phyloP scores from a whole-genome alignment of 1,140 invertebrate genomes.

The Mercenaria mercenaria region DNA sequence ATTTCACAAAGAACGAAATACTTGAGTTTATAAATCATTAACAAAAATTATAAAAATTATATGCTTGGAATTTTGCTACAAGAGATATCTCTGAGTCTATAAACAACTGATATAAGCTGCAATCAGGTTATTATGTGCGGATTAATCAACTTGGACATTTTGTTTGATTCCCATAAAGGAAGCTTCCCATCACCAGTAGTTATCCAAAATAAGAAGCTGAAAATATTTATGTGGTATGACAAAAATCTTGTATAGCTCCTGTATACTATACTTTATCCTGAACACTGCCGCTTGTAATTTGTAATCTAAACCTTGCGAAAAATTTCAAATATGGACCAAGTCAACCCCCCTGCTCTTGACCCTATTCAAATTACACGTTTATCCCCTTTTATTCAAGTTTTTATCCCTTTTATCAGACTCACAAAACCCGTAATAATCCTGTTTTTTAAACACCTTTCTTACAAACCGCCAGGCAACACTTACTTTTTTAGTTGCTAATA shows the following conservation, averaged over 20 bases:
- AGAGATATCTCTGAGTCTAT: no score
- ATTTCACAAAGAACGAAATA: no score
- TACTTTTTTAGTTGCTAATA: conserved; percentile 24
- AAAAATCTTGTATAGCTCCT: not conserved
- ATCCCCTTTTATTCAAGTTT: conserved; percentile 32
- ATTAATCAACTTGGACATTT: no score
- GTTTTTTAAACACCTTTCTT: not conserved
- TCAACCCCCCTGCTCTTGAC: conserved; percentile 23
- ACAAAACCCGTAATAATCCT: conserved; percentile 55
- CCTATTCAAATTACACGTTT: conserved; percentile 31
- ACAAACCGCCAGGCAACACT: conserved; percentile 31
- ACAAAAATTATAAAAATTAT: no score
- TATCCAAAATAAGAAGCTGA: not conserved
- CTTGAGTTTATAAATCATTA: no score
- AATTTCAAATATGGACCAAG: conserved; percentile 17
- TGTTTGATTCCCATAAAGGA: no score
- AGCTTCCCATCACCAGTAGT: no score
- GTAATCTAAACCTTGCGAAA: conserved; percentile 33
- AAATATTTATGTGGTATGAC: not conserved
- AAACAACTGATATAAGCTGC: no score
- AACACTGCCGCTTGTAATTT: not conserved
- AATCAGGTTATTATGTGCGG: no score
- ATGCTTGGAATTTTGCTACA: no score
- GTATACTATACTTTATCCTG: not conserved
- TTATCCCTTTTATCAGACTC: conserved; percentile 29